Percentiles rank a stretch among this genome's conserved stretches.
phyloP scores from a whole-genome alignment of 2,797 vertebrate species.

The Ispidina lecontei region DNA sequence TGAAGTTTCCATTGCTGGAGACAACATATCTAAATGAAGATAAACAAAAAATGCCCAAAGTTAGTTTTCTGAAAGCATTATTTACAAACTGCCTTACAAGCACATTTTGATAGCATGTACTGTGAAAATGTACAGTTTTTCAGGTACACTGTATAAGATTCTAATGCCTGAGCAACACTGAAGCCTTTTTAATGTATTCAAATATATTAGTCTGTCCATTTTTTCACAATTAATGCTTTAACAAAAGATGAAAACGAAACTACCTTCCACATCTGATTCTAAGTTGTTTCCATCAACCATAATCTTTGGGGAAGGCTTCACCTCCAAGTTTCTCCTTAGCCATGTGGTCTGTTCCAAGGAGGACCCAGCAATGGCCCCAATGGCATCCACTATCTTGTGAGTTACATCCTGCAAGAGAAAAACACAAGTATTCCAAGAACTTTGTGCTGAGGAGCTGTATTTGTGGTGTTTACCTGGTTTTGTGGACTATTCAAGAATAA shows the following conservation, averaged over 20 bases:
- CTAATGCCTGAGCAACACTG: background rate
- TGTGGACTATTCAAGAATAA: background rate
- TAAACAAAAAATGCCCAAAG: background rate
- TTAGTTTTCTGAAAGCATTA: background rate
- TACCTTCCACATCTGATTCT: conserved; percentile 96
- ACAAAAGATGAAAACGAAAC: background rate
- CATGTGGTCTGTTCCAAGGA: conserved; percentile 98
- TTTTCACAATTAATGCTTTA: background rate
- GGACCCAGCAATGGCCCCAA: conserved; percentile 94
- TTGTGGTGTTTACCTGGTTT: background rate
- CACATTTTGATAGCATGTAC: background rate
- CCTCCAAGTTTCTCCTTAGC: conserved; percentile 96
- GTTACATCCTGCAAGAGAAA: conserved; percentile 88
- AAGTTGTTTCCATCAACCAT: conserved; percentile 90
- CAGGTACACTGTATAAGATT: background rate
- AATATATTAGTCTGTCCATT: background rate
- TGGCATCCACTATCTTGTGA: conserved; percentile 96
- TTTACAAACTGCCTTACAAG: background rate
- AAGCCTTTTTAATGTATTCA: background rate
- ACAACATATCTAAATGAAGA: conserved; percentile 90
- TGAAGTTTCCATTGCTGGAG: conserved; percentile 94
- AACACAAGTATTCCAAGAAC: background rate
- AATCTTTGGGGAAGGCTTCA: conserved; percentile 96
- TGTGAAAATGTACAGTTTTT: background rate
- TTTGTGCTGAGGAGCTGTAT: background rate